Conservation (phyloP, 2,888 invertebrate genomes). For the Metacarcinus magister region DNA sequence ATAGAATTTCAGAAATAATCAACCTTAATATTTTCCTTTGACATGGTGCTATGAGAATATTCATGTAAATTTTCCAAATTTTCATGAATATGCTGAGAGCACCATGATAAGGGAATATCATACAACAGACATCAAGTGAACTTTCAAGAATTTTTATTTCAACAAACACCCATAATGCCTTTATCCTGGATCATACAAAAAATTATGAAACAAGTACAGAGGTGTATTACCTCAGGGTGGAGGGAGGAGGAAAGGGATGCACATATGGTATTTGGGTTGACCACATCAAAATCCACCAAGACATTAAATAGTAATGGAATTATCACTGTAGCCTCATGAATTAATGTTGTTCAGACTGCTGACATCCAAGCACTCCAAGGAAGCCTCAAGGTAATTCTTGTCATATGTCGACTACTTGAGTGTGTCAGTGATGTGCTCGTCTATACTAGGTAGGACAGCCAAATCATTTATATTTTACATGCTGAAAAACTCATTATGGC, state of each 20-base stretch:
- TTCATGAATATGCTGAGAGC: neutral
- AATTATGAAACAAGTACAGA: conserved; percentile 32
- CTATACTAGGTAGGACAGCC: neutral
- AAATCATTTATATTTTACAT: neutral
- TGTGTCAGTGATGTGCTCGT: neutral
- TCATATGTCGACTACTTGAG: neutral
- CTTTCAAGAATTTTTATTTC: conserved; percentile 44
- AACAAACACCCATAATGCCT: conserved; percentile 50
- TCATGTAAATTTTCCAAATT: neutral
- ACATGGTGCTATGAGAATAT: neutral
- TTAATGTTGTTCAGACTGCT: neutral
- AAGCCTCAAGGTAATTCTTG: neutral
- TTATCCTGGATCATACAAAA: conserved; percentile 36
- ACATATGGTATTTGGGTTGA: neutral
- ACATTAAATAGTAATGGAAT: conserved; percentile 22
- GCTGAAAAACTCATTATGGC: neutral
- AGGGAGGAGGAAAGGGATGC: neutral
- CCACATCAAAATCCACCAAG: conserved; percentile 47
- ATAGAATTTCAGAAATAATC: neutral
- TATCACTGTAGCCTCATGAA: neutral
- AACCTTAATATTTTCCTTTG: neutral
- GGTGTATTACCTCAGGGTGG: neutral
- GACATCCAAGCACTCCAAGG: neutral
- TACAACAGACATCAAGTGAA: neutral
- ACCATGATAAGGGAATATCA: neutral